A percentile compares a stretch with the other conserved stretches of the same genome.
These are phyloP conservation scores for Chionodraco myersi DNA, from an alignment of 2,113 vertebrate species.

Conservation along the genomic window DNA sequence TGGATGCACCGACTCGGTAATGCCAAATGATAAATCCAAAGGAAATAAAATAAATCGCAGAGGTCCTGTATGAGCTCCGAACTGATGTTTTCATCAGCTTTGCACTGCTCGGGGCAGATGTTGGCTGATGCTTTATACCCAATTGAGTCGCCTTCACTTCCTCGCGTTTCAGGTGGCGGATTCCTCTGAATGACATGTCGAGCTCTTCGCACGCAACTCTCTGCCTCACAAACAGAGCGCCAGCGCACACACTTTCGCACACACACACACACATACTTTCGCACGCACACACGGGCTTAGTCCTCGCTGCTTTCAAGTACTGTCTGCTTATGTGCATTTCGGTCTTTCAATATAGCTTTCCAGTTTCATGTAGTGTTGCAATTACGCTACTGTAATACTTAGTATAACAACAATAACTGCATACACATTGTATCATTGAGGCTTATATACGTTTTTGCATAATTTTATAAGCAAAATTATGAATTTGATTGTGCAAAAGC, in stretches of 20 bases:
- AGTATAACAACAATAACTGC: not conserved
- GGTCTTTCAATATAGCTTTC: rapidly evolving
- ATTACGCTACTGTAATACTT: no score
- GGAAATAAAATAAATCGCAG: constrained; percentile 51
- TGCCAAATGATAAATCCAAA: constrained; percentile 69
- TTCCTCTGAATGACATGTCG: constrained; percentile 88
- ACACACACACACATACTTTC: constrained; percentile 18
- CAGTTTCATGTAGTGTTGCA: no score
- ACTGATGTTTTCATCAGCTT: constrained; percentile 81
- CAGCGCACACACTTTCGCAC: constrained; percentile 41
- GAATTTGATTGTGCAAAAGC: not conserved
- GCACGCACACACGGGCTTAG: constrained; percentile 25
- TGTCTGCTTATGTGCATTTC: constrained; percentile 1
- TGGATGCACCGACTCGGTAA: constrained; percentile 53
- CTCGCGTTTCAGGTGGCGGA: constrained; percentile 88
- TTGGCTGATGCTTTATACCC: constrained; percentile 86
- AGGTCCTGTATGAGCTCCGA: constrained; percentile 62
- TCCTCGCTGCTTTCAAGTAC: constrained; percentile 49
- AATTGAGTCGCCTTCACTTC: constrained; percentile 85
- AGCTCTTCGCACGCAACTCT: constrained; percentile 89
- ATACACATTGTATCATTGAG: not conserved
- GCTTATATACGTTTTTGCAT: no score
- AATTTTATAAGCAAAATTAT: not conserved
- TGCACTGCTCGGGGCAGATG: constrained; percentile 81
- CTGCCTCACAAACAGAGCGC: constrained; percentile 79